Base-by-base conservation (phyloP, 2,888 invertebrate species). In the Meghimatium bilineatum region DNA sequence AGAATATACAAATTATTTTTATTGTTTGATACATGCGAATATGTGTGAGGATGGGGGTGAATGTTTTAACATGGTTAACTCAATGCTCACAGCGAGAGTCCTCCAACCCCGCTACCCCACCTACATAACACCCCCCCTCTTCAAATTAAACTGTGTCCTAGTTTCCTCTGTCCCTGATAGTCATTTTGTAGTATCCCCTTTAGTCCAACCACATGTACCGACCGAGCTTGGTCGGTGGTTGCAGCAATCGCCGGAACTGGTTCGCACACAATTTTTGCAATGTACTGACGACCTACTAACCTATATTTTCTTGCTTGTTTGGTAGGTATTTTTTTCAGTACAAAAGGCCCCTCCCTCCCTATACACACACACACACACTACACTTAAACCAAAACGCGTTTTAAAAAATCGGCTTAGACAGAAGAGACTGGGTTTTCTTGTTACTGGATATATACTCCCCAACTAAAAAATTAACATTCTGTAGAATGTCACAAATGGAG, bases 271-370 rank as follows among this genome's bases (percentile, higher is more conserved):
- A 49, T 29, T 72, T 5, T 72, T 72, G 72, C 72, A 29, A 72
- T 72, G 72, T 44, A 72, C 72, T 72, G 72, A 72, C 72, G 72
- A 72, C 72, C 72, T 72, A 72, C 44, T 72, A 72, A 72, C 72
- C 72, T 72, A 72, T 72, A 72, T 72, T 44, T n/a, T n/a, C 12
- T 20, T 44, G 72, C 72, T n/a, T 72, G 38, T 72, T 72, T 72
- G 72, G 72, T 72, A 72, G 49, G 72, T 72, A 72, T 49, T 72
- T 72, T 72, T 72, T n/a, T 72, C 14, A 67, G 20, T 17, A 34
- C 17, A 67, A 32, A 67, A 17, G 34, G 6, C 34, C 12, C 20
- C 32, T 34, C 67, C 67, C 34, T 29, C 17, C 34, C 3, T n/a
- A n/a, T n/a, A n/a, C n/a, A n/a, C n/a, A n/a, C n/a, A n/a, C n/a